Conservation (phyloP, 2,888 invertebrate genomes). For the Ichneumon xanthorius region DNA sequence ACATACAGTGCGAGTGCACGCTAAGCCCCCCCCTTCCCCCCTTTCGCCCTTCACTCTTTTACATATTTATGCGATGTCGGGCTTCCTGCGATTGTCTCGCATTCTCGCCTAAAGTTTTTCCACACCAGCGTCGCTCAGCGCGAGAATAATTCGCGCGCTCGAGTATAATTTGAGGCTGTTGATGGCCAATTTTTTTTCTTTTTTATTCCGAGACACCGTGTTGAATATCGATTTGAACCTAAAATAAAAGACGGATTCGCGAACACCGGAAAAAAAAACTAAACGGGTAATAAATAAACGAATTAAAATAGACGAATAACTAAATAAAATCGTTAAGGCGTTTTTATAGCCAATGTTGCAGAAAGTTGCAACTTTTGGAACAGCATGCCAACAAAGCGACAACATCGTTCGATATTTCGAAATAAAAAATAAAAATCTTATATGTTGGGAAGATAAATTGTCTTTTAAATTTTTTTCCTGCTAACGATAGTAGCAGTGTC, state of each 20-base stretch:
- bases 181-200: not conserved
- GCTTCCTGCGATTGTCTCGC: constrained; percentile 83
- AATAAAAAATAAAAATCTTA: no score
- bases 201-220: no score
- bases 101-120: constrained; percentile 20
- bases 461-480: not conserved
- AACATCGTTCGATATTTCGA: no score
- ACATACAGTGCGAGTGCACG: constrained; percentile 56
- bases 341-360: no score
- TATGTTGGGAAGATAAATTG: not conserved
- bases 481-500: not conserved
- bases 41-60: constrained; percentile 70
- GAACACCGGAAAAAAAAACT: no score
- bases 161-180: not conserved
- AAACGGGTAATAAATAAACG: no score
- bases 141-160: constrained; percentile 10
- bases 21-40: constrained; percentile 78
- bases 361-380: no score
- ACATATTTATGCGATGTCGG: constrained; percentile 80
- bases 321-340: no score
- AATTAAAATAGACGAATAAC: no score
- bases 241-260: no score
- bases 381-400: no score
- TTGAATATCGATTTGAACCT: no score
- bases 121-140: not conserved